Percentiles rank a stretch among this genome's conserved stretches.
Evolutionary conservation across 2,113 vertebrate genomes (phyloP).

Genomic region (Penelope pileata): DNA sequence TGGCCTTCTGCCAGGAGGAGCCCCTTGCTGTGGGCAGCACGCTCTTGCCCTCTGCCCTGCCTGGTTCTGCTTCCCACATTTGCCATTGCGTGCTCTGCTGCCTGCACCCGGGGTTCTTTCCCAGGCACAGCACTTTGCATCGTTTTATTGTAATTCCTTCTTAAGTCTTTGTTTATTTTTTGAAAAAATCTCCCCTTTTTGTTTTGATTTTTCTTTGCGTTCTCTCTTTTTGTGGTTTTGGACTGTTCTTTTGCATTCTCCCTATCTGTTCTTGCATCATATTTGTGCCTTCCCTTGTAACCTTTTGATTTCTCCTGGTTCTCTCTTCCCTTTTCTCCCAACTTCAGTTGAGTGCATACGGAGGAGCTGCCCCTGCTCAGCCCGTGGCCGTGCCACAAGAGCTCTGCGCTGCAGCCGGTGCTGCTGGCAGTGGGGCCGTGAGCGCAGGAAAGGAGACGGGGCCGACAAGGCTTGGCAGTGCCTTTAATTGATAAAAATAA

Average conservation of each 20-base stretch:
- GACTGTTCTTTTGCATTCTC: neutral
- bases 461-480: conserved; percentile 5
- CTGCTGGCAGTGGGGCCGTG: neutral
- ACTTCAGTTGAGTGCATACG: neutral
- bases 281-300: neutral
- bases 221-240: neutral
- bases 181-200: neutral
- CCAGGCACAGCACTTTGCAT: neutral
- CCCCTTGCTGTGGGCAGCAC: neutral
- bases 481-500: conserved; percentile 42
- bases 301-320: neutral
- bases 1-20: neutral
- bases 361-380: neutral
- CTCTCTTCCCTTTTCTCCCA: neutral
- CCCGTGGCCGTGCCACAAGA: neutral
- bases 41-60: neutral
- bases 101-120: neutral
- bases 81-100: fast-evolving
- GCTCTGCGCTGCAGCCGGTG: neutral
- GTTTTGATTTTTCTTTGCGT: neutral
- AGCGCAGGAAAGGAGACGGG: neutral
- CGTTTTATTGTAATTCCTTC: neutral
- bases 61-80: neutral
- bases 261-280: neutral
- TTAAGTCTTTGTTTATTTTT: neutral